These are phyloP conservation scores for Cryptoprocta ferox DNA, from an alignment of 2,797 vertebrate species.

Conservation along the genomic window DNA sequence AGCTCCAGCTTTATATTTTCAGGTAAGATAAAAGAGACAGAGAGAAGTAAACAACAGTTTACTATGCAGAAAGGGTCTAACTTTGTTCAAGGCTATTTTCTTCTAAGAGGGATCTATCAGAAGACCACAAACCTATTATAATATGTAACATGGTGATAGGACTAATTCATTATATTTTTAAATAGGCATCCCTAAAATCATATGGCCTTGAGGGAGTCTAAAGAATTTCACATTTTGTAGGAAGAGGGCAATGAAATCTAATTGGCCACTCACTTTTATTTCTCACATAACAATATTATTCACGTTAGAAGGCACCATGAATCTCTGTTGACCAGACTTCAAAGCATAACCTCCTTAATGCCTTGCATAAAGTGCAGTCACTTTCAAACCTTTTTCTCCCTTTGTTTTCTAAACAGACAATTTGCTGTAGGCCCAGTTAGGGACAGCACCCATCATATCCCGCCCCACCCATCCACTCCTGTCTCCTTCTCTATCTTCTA, in stretches of 20 bases:
- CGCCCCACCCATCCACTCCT: too few relatives aligned
- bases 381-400: background rate
- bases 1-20: slow-evolving; percentile 70
- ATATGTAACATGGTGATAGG: background rate
- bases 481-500: background rate
- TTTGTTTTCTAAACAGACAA: background rate
- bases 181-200: background rate
- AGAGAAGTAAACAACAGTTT: slow-evolving; percentile 75
- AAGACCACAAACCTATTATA: slow-evolving; percentile 24
- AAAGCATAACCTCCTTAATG: background rate
- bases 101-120: background rate
- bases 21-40: slow-evolving; percentile 69
- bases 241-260: background rate
- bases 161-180: slow-evolving; percentile 11
- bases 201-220: background rate
- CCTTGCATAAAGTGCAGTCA: background rate
- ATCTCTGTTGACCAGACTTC: background rate
- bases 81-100: slow-evolving; percentile 61
- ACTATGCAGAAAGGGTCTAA: slow-evolving; percentile 39
- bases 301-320: background rate
- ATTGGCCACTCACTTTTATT: background rate
- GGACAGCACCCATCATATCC: background rate
- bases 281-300: background rate
- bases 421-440: background rate
- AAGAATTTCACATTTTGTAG: background rate